These are phyloP conservation scores for Cisticola juncidis DNA, from an alignment of 2,113 vertebrate genomes.

Conservation along the genomic window DNA sequence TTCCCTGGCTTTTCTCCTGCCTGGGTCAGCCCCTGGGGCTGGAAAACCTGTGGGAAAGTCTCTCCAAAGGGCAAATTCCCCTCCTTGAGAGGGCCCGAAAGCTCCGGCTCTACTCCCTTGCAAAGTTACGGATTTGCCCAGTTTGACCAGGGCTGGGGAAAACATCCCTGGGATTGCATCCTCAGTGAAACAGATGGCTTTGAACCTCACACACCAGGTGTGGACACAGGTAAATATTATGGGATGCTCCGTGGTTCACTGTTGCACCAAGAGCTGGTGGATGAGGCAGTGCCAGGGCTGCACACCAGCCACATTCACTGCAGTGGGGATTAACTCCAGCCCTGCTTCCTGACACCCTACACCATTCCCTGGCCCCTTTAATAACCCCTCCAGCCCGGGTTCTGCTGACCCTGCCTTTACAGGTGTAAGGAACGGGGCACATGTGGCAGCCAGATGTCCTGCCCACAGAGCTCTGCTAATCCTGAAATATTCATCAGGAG, in stretches of 20 bases:
- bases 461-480: not conserved
- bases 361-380: constrained; percentile 53
- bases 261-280: too few species aligned
- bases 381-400: not conserved
- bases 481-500: constrained; percentile 57
- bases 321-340: not conserved
- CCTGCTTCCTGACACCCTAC: constrained; percentile 52
- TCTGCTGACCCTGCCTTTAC: not conserved
- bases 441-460: constrained; percentile 75
- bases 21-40: not conserved
- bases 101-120: not conserved
- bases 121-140: not conserved
- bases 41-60: not conserved
- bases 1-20: not conserved
- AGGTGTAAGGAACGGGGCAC: constrained; percentile 73
- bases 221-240: too few species aligned
- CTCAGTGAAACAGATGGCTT: not conserved
- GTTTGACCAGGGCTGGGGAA: not conserved
- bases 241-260: not conserved
- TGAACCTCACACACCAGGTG: not conserved
- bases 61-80: not conserved
- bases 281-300: too few species aligned
- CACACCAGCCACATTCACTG: too few species aligned
- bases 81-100: not conserved
- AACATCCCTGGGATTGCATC: not conserved